These are phyloP conservation scores for Gadus chalcogrammus DNA, from an alignment of 2,113 vertebrate species.

Conservation along the genomic window DNA sequence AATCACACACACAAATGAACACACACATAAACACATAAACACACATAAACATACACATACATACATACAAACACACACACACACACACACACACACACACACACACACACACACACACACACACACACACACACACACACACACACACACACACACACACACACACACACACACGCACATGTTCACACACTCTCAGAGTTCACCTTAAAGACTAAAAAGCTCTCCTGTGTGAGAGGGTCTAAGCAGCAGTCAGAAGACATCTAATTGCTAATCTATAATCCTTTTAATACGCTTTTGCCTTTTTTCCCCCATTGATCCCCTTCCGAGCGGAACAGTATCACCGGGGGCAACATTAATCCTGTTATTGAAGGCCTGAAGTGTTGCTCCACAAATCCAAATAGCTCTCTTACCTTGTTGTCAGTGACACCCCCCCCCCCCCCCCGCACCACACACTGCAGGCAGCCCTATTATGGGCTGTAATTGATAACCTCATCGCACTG, in stretches of 20 bases:
- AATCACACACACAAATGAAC: too few relatives aligned
- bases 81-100: too few relatives aligned
- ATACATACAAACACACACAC: too few relatives aligned
- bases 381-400: conserved; percentile 68
- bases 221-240: conserved; percentile 61
- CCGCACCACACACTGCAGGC: too few relatives aligned
- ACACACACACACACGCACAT: too few relatives aligned
- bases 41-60: too few relatives aligned
- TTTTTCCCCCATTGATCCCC: conserved; percentile 87
- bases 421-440: conserved; percentile 40
- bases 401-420: conserved; percentile 59
- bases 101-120: too few relatives aligned
- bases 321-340: conserved; percentile 83
- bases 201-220: conserved; percentile 66
- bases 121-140: neutral
- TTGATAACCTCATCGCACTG: conserved; percentile 57
- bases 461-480: conserved; percentile 56
- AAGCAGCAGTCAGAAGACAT: conserved; percentile 83
- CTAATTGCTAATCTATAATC: conserved; percentile 99
- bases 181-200: conserved; percentile 44
- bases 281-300: conserved; percentile 87
- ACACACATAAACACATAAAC: too few relatives aligned
- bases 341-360: conserved; percentile 88
- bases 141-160: too few relatives aligned
- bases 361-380: conserved; percentile 82